Base-by-base conservation (phyloP, 2,113 vertebrate species). In the Protomyctophum bolini region DNA sequence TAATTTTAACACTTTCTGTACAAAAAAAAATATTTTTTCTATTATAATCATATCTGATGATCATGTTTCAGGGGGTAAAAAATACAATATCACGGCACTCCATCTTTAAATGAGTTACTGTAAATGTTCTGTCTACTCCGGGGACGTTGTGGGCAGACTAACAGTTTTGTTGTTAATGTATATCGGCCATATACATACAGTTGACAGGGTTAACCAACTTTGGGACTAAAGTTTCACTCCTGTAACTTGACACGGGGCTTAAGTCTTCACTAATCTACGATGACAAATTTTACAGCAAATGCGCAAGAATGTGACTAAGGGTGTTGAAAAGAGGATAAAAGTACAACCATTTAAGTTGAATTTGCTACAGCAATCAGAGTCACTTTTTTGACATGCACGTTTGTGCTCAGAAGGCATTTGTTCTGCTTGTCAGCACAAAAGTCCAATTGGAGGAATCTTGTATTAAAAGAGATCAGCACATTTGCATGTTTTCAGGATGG, bases 251-350 rank as follows among this genome's bases (percentile, higher is more conserved):
- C 12, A 11, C 9, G 46, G 21, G 48, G 62, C 33, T 64, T 86
- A 83, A 89, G 72, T 78, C 75, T 66, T 9, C 76, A 83, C 75
- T 89, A 86, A 89, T 83, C 88, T 88, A 63, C 86, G 81, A 81
- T 72, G 77, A 86, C 70, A 86, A 83, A 87, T 89, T 89, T 88
- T 82, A 79, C 86, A 86, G 86, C 62, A 76, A 73, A 80, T 28
- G 75, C 77, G 79, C 88, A 86, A 7, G 76, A 79, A 82, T 82
- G 79, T 70, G 83, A 77, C 71, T n/a, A 75, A 12, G 33, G 10
- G 83, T 64, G 70, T 73, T 78, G 82, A 79, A 82, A 87, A 86
- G 86, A 75, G 87, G 87, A 89, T 86, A 74, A 87, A 74, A 80
- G 7, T 47, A 10, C 41, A 62, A 45, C 59, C 33, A 8, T 41